These are phyloP conservation scores for Protonibea diacanthus DNA, from an alignment of 2,797 vertebrate species.

Conservation along the genomic window DNA sequence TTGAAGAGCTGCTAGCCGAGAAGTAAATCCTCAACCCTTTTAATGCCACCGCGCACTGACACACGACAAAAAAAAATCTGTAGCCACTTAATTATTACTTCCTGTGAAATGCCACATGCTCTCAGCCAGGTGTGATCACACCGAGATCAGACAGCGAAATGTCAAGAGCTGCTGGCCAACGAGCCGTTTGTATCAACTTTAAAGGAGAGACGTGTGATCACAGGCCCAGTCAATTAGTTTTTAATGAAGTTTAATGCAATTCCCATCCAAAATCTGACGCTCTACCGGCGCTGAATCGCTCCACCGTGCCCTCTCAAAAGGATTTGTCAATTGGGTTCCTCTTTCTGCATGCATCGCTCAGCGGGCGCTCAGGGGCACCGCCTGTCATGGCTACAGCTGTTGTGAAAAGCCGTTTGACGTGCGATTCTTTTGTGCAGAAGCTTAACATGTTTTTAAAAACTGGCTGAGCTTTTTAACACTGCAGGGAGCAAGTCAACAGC, in stretches of 20 bases:
- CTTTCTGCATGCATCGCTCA: conserved; percentile 18
- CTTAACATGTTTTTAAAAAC: conserved; percentile 30
- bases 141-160: conserved; percentile 58
- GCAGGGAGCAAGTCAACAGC: conserved; percentile 27
- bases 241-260: conserved; percentile 48
- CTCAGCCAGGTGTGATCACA: conserved; percentile 51
- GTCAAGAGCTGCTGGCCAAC: conserved; percentile 68
- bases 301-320: conserved; percentile 33
- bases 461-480: conserved; percentile 34
- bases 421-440: conserved; percentile 33
- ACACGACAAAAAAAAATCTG: conserved; percentile 10
- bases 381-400: conserved; percentile 50
- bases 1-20: conserved; percentile 41
- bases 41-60: conserved; percentile 37
- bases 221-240: conserved; percentile 38
- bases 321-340: conserved; percentile 29
- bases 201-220: conserved; percentile 27
- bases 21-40: conserved; percentile 48
- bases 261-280: conserved; percentile 22
- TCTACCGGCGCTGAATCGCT: neutral
- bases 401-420: conserved; percentile 47
- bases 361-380: conserved; percentile 14
- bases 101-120: conserved; percentile 66
- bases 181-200: conserved; percentile 36
- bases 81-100: conserved; percentile 53